These are phyloP conservation scores for Eucera pruinosa DNA, from an alignment of 2,888 invertebrate species.

Conservation along the genomic window DNA sequence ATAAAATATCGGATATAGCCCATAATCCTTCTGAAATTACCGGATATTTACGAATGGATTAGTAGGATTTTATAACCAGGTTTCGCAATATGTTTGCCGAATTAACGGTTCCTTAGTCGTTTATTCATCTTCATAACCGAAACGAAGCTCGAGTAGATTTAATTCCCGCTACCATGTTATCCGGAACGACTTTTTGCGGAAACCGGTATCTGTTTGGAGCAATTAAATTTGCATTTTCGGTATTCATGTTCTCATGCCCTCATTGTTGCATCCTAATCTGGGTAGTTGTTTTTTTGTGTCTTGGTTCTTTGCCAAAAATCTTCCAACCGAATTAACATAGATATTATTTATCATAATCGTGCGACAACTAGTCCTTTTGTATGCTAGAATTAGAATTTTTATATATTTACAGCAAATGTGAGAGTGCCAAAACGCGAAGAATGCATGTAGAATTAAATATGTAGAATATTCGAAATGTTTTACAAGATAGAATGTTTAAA, in stretches of 20 bases:
- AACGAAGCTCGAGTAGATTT: conserved; percentile 1
- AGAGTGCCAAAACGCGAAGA: too few relatives aligned
- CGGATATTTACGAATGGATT: too few relatives aligned
- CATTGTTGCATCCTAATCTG: background rate
- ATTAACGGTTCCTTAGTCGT: background rate
- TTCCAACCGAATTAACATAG: background rate
- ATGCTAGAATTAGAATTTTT: too few relatives aligned
- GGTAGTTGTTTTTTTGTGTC: background rate
- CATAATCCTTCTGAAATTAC: too few relatives aligned
- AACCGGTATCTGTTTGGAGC: background rate
- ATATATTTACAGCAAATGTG: too few relatives aligned
- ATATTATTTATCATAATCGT: background rate
- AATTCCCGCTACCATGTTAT: conserved; percentile 33
- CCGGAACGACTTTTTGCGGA: conserved; percentile 38
- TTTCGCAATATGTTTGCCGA: too few relatives aligned
- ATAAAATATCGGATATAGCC: too few relatives aligned
- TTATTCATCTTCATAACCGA: background rate
- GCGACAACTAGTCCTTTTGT: too few relatives aligned
- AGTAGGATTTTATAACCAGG: too few relatives aligned
- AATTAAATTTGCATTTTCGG: conserved; percentile 47
- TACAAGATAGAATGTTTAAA: too few relatives aligned
- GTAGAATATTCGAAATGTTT: too few relatives aligned
- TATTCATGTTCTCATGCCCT: conserved; percentile 18
- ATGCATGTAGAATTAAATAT: too few relatives aligned
- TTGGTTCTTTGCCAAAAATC: background rate